These are phyloP conservation scores for Prunella strophiata DNA, from an alignment of 2,797 vertebrate genomes.

Conservation along the genomic window DNA sequence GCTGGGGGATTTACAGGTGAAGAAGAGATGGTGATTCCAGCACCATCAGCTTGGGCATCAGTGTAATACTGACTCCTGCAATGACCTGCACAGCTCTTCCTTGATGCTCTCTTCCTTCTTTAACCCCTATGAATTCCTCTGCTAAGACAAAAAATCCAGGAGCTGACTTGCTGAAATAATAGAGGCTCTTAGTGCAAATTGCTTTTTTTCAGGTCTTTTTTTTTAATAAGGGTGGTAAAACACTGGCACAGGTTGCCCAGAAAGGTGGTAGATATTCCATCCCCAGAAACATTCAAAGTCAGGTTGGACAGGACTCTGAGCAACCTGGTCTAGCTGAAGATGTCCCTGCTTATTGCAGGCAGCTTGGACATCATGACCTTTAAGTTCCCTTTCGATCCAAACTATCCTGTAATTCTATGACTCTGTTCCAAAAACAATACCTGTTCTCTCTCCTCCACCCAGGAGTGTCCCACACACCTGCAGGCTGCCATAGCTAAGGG, in stretches of 20 bases:
- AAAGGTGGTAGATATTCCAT: not conserved
- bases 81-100: not conserved
- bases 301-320: not conserved
- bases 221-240: not conserved
- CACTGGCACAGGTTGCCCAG: not conserved
- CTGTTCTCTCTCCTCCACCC: not conserved
- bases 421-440: not conserved
- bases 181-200: not conserved
- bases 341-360: not conserved
- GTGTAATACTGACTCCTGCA: not conserved
- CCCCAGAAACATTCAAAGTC: not conserved
- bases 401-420: not conserved
- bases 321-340: not conserved
- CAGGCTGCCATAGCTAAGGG: not conserved
- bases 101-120: not conserved
- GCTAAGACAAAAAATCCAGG: not conserved
- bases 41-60: not conserved
- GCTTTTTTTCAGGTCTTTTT: not conserved
- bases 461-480: not conserved
- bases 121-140: not conserved
- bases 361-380: not conserved
- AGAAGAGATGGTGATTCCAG: not conserved
- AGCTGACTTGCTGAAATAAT: not conserved
- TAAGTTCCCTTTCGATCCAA: not conserved
- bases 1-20: not conserved